A percentile compares a stretch with the other conserved stretches of the same genome.
Evolutionary conservation across 2,888 invertebrate species (phyloP).

Genomic region (Sinodicranocentrus sp.): DNA sequence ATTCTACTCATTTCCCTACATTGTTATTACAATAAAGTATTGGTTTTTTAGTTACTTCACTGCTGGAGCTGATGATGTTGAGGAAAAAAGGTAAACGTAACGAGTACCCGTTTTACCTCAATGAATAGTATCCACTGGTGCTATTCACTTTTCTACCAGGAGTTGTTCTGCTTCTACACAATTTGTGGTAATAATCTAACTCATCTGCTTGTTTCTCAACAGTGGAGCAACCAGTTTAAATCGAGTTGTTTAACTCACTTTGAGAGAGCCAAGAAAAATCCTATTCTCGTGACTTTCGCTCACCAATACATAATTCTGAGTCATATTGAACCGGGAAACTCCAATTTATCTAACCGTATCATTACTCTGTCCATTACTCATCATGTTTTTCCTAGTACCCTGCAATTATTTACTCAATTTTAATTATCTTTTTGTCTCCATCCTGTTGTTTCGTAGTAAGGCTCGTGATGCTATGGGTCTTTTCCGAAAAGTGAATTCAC

Average conservation of each 20-base stretch:
- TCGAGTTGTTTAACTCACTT: not conserved
- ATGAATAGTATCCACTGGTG: no score
- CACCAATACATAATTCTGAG: conserved; percentile 38
- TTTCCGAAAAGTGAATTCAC: not conserved
- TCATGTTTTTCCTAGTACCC: conserved; percentile 67
- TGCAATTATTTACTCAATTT: conserved; percentile 72
- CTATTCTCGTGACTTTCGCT: conserved; percentile 54
- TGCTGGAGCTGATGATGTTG: conserved; percentile 37
- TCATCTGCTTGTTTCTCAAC: no score
- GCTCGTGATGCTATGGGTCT: conserved; percentile 7
- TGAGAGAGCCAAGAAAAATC: no score
- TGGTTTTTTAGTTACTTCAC: conserved; percentile 49
- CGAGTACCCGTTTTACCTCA: no score
- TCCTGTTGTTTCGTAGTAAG: conserved; percentile 47
- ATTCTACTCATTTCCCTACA: conserved; percentile 60
- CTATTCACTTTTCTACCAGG: no score
- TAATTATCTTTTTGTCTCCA: conserved; percentile 71
- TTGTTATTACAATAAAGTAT: conserved; percentile 59
- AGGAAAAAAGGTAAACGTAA: conserved; percentile 25
- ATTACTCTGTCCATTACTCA: conserved; percentile 59
- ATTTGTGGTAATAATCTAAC: no score
- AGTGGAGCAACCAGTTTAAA: not conserved
- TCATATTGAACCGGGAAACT: conserved; percentile 64
- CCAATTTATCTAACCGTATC: conserved; percentile 61
- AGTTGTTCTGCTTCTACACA: no score